phyloP scores from a whole-genome alignment of 2,113 vertebrate genomes.

The Phrynosoma blainvillii region DNA sequence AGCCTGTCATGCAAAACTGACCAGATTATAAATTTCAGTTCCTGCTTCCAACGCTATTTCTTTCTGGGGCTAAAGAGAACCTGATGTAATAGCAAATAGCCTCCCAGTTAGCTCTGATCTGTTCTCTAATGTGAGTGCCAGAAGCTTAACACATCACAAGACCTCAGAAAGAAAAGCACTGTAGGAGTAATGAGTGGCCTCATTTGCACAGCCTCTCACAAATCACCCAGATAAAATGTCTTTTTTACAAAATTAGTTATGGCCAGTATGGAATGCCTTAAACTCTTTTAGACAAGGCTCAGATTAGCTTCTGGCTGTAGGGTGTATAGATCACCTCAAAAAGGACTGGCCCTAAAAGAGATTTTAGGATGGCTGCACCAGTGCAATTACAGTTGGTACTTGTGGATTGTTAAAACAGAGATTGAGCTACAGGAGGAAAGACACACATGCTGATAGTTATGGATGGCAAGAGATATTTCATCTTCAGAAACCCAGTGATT shows the following conservation, averaged over 20 bases:
- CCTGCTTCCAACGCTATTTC: slow-evolving; percentile 18
- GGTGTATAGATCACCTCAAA: background rate
- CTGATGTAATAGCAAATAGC: slow-evolving; percentile 54
- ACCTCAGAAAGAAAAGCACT: background rate
- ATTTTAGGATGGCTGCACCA: background rate
- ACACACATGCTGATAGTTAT: background rate
- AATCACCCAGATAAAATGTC: slow-evolving; percentile 33
- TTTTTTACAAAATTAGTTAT: slow-evolving; percentile 14
- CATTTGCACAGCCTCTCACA: background rate
- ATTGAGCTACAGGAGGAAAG: background rate
- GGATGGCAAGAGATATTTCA: background rate
- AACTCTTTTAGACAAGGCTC: background rate
- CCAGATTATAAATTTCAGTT: background rate
- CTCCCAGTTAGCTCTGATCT: background rate
- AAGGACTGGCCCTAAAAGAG: background rate
- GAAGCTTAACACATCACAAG: slow-evolving; percentile 9
- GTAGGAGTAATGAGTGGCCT: background rate
- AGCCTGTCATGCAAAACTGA: background rate
- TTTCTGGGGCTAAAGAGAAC: slow-evolving; percentile 35
- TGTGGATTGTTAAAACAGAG: slow-evolving; percentile 23
- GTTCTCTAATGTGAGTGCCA: slow-evolving; percentile 16
- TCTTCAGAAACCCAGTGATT: background rate
- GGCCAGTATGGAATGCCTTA: slow-evolving; percentile 38
- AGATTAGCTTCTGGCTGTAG: background rate
- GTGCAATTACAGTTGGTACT: no score